Base-by-base conservation (phyloP, 2,797 vertebrate species). In the Melanotaenia maccullochi region DNA sequence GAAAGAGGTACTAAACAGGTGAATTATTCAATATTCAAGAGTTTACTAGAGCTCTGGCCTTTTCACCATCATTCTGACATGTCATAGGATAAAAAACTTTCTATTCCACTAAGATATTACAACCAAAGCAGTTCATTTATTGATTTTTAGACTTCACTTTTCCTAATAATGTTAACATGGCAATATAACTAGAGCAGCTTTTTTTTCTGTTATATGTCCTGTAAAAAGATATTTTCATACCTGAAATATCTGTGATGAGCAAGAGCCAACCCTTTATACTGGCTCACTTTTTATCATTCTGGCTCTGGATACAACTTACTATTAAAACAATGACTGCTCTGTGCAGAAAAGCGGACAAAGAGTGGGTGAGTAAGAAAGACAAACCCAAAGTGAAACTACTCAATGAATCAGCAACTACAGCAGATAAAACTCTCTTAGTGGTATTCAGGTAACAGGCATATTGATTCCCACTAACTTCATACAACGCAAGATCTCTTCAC, bases 261-360 rank as follows among this genome's bases (percentile, higher is more conserved):
- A 30, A 20, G n/a, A 22, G 3, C 20, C n/a, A 22, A 49, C 20
- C 9, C 0, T 11, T 14, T 9, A 9, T 20, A 44, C 5, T 44
- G 42, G 44, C 20, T 49, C 44, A n/a, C 7, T 22, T 56, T 30
- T 30, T 56, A 30, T 14, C 25, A 55, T 14, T 16, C 24, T 30
- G 25, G 52, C 52, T 52, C 22, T 52, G 49, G 49, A 60, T 66
- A 58, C 32, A 24, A 47, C 32, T 52, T 14, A 22, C 25, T 28
- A 36, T 49, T 71, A 49, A 77, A 62, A 76, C 32, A 68, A 66
- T 30, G 63, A 28, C 54, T 57, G 36, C 36, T 81, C 59, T 52
- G 61, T 64, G 36, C 13, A 12, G 60, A 47, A 59, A 38, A 56
- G 24, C 3, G 8, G 35, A 55, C 6, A 49, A 40, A 38, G 13